phyloP scores from a whole-genome alignment of 1,140 invertebrate genomes.

The Drosophila seguyi region DNA sequence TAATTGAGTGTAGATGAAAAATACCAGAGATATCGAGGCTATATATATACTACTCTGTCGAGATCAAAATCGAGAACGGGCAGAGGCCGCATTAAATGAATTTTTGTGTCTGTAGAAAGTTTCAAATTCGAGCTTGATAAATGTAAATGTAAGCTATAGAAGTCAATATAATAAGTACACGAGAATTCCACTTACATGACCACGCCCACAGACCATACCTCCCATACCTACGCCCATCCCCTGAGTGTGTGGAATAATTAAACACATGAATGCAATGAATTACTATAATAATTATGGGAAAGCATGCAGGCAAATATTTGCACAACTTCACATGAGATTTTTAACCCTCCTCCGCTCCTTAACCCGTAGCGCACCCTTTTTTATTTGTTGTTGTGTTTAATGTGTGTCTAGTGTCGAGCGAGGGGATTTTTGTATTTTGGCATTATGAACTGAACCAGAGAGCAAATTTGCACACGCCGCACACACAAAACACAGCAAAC shows the following conservation, averaged over 20 bases:
- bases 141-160: constrained; percentile 76
- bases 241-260: constrained; percentile 41
- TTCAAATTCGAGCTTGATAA: constrained; percentile 82
- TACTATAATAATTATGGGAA: constrained; percentile 53
- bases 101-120: constrained; percentile 81
- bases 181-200: constrained; percentile 46
- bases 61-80: constrained; percentile 2
- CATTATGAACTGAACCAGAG: constrained; percentile 52
- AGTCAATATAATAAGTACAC: constrained; percentile 63
- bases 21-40: constrained; percentile 27
- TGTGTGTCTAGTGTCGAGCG: constrained; percentile 37
- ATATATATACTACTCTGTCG: constrained; percentile 20
- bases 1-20: constrained; percentile 35
- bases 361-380: constrained; percentile 1
- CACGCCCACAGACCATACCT: constrained; percentile 28
- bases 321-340: constrained; percentile 45
- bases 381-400: constrained; percentile 47
- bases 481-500: constrained; percentile 28
- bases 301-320: constrained; percentile 68
- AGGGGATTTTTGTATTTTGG: constrained; percentile 74
- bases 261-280: constrained; percentile 57
- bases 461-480: constrained; percentile 42
- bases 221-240: background rate
- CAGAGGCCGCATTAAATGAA: constrained; percentile 55
- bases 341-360: background rate